Conservation (phyloP, 2,113 vertebrate species). For the Tautogolabrus adspersus region DNA sequence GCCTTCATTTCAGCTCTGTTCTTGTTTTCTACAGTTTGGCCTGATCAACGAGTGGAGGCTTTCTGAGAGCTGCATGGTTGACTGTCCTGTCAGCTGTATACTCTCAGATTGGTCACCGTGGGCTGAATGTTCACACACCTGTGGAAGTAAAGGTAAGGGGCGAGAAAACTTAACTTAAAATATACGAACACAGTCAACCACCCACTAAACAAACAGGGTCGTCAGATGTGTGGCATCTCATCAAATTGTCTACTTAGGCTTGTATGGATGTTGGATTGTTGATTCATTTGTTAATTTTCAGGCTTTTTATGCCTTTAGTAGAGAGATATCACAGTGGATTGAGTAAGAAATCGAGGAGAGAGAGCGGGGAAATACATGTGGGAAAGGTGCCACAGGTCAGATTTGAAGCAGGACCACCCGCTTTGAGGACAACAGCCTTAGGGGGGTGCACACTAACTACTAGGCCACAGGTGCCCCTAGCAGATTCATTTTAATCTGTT, state of each 20-base stretch:
- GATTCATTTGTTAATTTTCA: too few species aligned
- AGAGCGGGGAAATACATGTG: too few species aligned
- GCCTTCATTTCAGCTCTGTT: constrained; percentile 19
- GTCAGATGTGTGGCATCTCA: constrained; percentile 41
- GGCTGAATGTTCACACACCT: constrained; percentile 91
- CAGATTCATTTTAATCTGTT: constrained; percentile 40
- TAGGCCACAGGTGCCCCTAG: background rate
- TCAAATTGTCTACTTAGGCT: constrained; percentile 54
- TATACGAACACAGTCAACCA: background rate
- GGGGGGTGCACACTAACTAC: too few species aligned
- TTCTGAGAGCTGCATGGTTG: constrained; percentile 85
- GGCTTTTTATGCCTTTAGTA: too few species aligned
- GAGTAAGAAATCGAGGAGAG: too few species aligned
- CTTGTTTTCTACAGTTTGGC: constrained; percentile 77
- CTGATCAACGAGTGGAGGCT: constrained; percentile 83
- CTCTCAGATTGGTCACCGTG: constrained; percentile 94
- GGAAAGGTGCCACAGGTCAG: too few species aligned
- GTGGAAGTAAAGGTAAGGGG: constrained; percentile 87
- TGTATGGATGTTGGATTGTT: too few species aligned
- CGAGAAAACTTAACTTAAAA: constrained; percentile 13
- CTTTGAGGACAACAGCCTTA: too few species aligned
- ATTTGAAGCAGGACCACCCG: too few species aligned
- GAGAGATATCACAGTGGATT: too few species aligned
- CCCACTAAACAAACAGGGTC: constrained; percentile 19
- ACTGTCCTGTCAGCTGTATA: constrained; percentile 91